These are phyloP conservation scores for Polietes domitor DNA, from an alignment of 2,888 invertebrate genomes.

Conservation along the genomic window DNA sequence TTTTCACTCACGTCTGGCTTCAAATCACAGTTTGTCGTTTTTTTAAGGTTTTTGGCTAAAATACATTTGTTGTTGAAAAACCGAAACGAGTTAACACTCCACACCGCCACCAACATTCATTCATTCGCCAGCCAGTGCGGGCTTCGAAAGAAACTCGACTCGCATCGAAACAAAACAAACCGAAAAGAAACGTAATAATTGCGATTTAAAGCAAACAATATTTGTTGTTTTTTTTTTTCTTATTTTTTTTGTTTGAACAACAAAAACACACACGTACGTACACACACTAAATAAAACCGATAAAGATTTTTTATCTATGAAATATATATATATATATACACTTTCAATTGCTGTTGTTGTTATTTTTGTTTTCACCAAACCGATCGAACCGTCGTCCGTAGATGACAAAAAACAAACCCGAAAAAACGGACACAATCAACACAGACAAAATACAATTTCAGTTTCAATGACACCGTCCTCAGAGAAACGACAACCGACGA, in stretches of 20 bases:
- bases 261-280: not conserved
- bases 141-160: not conserved
- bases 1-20: not conserved
- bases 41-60: not conserved
- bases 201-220: not conserved
- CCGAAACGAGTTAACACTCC: slow-evolving; percentile 19
- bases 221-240: slow-evolving; percentile 1
- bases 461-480: not conserved
- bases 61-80: slow-evolving; percentile 10
- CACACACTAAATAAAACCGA: not conserved
- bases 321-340: slow-evolving; percentile 5
- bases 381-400: not conserved
- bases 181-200: not conserved
- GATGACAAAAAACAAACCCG: not conserved
- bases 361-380: not conserved
- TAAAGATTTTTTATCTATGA: not conserved
- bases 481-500: not conserved
- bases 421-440: not conserved
- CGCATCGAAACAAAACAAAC: slow-evolving; percentile 1
- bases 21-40: too few relatives aligned
- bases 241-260: not conserved
- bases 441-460: not conserved
- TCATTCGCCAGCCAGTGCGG: too few relatives aligned
- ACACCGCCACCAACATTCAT: not conserved
- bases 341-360: not conserved